Conservation (phyloP, 1,140 invertebrate genomes). For the Drosophila auraria region DNA sequence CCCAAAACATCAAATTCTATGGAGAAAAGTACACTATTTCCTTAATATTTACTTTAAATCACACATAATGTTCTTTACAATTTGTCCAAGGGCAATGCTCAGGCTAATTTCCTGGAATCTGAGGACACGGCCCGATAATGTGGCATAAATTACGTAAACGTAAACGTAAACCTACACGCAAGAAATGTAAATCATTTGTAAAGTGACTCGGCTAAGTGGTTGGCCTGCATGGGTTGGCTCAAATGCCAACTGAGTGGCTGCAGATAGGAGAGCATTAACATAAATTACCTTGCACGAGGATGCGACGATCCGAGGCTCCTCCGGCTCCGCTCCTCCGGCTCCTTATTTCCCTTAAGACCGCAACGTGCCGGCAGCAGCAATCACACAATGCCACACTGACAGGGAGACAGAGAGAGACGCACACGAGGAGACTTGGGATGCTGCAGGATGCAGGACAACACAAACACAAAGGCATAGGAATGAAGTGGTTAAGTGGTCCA, state of each 20-base stretch:
- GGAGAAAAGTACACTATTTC: too few relatives aligned
- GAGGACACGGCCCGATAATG: constrained; percentile 57
- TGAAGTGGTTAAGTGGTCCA: constrained; percentile 78
- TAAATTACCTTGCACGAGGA: constrained; percentile 79
- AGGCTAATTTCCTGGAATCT: constrained; percentile 9
- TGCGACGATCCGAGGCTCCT: constrained; percentile 47
- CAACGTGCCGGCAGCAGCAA: constrained; percentile 52
- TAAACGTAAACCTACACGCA: constrained; percentile 54
- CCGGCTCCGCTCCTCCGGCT: constrained; percentile 31
- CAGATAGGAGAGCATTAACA: constrained; percentile 70
- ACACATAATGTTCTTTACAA: not conserved
- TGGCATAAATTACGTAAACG: constrained; percentile 69
- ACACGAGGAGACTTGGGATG: constrained; percentile 17
- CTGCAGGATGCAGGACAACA: constrained; percentile 51
- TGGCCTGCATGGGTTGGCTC: constrained; percentile 16
- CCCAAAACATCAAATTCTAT: too few relatives aligned
- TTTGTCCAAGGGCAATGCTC: not conserved
- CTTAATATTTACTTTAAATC: not conserved
- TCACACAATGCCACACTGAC: constrained; percentile 40
- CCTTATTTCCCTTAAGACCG: constrained; percentile 29
- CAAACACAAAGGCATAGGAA: constrained; percentile 71
- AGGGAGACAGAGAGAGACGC: constrained; percentile 20
- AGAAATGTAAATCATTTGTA: constrained; percentile 80
- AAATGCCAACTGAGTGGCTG: constrained; percentile 47
- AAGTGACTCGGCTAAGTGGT: constrained; percentile 65